These are phyloP conservation scores for Dasypolia templi DNA, from an alignment of 2,888 invertebrate genomes.

Conservation along the genomic window DNA sequence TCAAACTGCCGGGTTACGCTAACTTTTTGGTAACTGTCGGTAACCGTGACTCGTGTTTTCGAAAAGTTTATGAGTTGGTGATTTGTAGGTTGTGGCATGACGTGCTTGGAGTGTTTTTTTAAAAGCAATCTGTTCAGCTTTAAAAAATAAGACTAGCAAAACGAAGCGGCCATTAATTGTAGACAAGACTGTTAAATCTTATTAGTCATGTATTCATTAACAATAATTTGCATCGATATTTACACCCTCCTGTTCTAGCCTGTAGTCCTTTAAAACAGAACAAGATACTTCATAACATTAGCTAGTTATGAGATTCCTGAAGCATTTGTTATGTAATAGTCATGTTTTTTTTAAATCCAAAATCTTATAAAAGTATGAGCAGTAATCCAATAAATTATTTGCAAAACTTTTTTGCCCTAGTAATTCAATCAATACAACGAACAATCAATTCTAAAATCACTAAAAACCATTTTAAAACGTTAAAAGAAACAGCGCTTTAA, in stretches of 20 bases:
- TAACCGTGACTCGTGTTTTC: constrained; percentile 68
- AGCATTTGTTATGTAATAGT: too few relatives aligned
- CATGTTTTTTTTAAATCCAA: too few relatives aligned
- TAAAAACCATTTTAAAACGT: constrained; percentile 6
- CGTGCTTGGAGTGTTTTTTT: constrained; percentile 20
- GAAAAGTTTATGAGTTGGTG: constrained; percentile 62
- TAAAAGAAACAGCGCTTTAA: constrained; percentile 46
- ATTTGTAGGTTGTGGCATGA: constrained; percentile 54
- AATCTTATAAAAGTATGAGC: too few relatives aligned
- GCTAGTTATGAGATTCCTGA: too few relatives aligned
- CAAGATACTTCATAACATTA: too few relatives aligned
- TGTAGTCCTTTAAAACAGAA: too few relatives aligned
- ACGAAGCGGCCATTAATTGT: not conserved
- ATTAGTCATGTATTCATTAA: too few relatives aligned
- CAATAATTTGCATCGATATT: too few relatives aligned
- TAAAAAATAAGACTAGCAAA: not conserved
- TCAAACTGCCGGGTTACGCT: constrained; percentile 76
- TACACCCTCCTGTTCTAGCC: too few relatives aligned
- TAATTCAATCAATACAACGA: too few relatives aligned
- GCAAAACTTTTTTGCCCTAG: not conserved
- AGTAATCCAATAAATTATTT: not conserved
- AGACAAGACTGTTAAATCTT: not conserved
- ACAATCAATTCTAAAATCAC: not conserved
- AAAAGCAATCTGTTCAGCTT: not conserved
- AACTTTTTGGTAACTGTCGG: constrained; percentile 68